Conservation (phyloP, 1,140 invertebrate genomes). For the Lanistes nyassanus region DNA sequence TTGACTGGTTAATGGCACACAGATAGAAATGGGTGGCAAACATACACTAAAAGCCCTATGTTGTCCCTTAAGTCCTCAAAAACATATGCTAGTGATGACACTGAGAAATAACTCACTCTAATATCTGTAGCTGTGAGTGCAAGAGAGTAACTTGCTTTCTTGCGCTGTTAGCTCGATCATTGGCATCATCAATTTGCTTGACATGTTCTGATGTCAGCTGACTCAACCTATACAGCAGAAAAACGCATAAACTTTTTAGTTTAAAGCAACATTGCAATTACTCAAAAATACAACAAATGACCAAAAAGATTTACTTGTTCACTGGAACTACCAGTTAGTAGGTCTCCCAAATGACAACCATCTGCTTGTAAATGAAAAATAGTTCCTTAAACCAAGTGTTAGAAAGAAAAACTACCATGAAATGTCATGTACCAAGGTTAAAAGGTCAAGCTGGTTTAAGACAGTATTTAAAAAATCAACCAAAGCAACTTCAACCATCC, state of each 20-base stretch:
- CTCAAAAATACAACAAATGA: background rate
- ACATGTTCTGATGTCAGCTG: slow-evolving; percentile 52
- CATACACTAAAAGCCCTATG: background rate
- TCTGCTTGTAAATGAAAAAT: too few relatives aligned
- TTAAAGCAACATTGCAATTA: too few relatives aligned
- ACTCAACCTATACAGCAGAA: slow-evolving; percentile 40
- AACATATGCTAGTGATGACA: background rate
- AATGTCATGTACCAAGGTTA: too few relatives aligned
- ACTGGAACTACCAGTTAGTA: background rate
- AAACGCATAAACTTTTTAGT: background rate
- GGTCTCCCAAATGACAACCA: too few relatives aligned
- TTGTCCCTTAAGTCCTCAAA: too few relatives aligned
- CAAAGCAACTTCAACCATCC: too few relatives aligned
- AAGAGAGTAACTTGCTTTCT: slow-evolving; percentile 48
- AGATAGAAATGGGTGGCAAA: too few relatives aligned
- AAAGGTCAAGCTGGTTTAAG: too few relatives aligned
- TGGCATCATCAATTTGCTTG: slow-evolving; percentile 43
- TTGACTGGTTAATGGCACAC: too few relatives aligned
- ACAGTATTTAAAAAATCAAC: too few relatives aligned
- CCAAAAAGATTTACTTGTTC: background rate
- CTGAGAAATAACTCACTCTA: slow-evolving; percentile 49
- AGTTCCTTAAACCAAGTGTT: too few relatives aligned
- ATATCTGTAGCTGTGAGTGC: slow-evolving; percentile 48
- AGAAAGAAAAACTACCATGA: too few relatives aligned
- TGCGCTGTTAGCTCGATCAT: slow-evolving; percentile 50